A percentile compares a stretch with the other conserved stretches of the same genome.
Conservation (phyloP, 2,797 vertebrate genomes). For the Enoplosus armatus region DNA sequence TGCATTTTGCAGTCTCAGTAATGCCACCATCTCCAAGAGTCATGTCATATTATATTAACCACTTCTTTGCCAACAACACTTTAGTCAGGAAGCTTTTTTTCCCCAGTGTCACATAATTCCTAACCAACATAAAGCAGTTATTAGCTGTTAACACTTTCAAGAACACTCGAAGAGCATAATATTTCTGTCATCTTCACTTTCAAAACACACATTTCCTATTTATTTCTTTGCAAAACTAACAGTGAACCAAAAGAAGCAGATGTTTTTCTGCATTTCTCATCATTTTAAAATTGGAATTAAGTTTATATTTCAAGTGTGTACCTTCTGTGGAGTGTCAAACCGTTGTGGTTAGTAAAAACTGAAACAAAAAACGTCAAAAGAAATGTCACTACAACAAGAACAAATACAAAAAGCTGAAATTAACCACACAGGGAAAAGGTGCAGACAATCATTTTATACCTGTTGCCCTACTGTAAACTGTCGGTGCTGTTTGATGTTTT, state of each 20-base stretch:
- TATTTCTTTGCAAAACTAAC: background rate
- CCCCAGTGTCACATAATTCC: background rate
- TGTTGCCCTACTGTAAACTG: background rate
- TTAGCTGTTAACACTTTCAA: background rate
- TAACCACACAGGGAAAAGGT: slow-evolving; percentile 35
- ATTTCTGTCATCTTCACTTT: background rate
- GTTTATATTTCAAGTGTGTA: background rate
- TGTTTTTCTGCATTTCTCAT: background rate
- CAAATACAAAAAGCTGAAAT: slow-evolving; percentile 57
- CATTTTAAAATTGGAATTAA: background rate
- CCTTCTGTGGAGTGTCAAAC: slow-evolving; percentile 70
- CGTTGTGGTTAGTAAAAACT: slow-evolving; percentile 77
- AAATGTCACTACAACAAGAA: slow-evolving; percentile 51
- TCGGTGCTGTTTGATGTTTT: background rate
- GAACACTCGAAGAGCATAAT: background rate
- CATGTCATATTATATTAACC: background rate
- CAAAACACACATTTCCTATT: background rate
- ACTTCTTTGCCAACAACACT: background rate
- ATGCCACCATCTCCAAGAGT: background rate
- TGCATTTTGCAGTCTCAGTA: background rate
- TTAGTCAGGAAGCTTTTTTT: background rate
- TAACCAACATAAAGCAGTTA: background rate
- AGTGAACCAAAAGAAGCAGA: background rate
- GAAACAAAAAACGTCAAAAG: slow-evolving; percentile 38
- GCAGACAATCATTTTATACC: background rate